phyloP scores from a whole-genome alignment of 2,888 invertebrate species.

The Cheilosia variabilis region DNA sequence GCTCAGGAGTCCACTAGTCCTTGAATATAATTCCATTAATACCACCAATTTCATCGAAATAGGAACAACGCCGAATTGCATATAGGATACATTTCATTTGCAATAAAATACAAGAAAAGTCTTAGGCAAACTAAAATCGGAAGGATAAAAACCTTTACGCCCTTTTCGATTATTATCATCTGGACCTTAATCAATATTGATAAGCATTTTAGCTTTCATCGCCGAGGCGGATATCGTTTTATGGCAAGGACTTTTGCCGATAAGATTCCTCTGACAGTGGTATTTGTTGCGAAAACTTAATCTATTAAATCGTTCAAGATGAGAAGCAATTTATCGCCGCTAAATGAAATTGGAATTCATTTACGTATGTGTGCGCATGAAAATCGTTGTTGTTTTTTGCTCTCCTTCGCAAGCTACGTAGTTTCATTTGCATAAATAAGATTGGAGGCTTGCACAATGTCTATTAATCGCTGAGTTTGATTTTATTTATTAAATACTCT shows the following conservation, averaged over 20 bases:
- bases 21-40: slow-evolving; percentile 14
- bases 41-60: slow-evolving; percentile 7
- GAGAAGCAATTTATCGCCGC: slow-evolving; percentile 38
- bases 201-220: slow-evolving; percentile 23
- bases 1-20: slow-evolving; percentile 19
- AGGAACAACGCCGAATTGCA: background rate
- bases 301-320: slow-evolving; percentile 39
- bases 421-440: slow-evolving; percentile 15
- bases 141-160: background rate
- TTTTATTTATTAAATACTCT: slow-evolving; percentile 8
- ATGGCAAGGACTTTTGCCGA: slow-evolving; percentile 20
- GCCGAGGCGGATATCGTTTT: slow-evolving; percentile 27
- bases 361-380: slow-evolving; percentile 5
- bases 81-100: background rate
- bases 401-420: background rate
- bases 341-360: slow-evolving; percentile 14
- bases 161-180: slow-evolving; percentile 14
- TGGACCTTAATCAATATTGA: slow-evolving; percentile 30
- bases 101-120: background rate
- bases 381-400: slow-evolving; percentile 4
- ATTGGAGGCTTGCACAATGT: slow-evolving; percentile 21
- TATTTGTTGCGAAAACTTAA: slow-evolving; percentile 6
- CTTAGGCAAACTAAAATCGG: background rate
- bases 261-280: slow-evolving; percentile 1
- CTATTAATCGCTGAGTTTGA: slow-evolving; percentile 16